Evolutionary conservation across 2,888 invertebrate species (phyloP).

Genomic region (Psylliodes chrysocephalus): DNA sequence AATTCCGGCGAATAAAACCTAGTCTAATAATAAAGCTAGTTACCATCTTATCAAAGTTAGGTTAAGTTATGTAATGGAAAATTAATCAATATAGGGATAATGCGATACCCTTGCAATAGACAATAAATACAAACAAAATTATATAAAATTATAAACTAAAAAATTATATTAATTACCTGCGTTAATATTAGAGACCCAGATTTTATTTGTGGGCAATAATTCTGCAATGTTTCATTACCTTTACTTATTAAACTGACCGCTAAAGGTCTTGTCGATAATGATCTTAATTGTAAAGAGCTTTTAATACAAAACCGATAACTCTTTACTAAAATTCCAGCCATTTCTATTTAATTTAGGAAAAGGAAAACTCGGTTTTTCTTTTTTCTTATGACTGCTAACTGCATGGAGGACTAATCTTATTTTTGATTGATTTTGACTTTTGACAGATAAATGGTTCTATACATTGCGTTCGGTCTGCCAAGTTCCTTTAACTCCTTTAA

Average conservation of each 20-base stretch:
- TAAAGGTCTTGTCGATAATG: conserved; percentile 45
- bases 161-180: conserved; percentile 49
- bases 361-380: too few species aligned
- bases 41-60: conserved; percentile 28
- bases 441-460: background rate
- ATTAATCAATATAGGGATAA: background rate
- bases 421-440: background rate
- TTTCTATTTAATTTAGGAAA: conserved; percentile 32
- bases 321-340: conserved; percentile 51
- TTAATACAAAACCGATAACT: conserved; percentile 47
- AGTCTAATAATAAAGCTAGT: conserved; percentile 42
- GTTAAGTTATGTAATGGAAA: conserved; percentile 45
- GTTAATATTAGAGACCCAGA: conserved; percentile 36
- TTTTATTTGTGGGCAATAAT: conserved; percentile 29
- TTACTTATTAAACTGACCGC: conserved; percentile 39
- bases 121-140: background rate
- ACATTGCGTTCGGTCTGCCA: too few species aligned
- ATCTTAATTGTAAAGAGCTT: conserved; percentile 43
- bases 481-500: too few species aligned
- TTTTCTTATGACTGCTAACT: too few species aligned
- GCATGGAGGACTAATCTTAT: too few species aligned
- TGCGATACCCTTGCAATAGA: too few species aligned
- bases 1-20: conserved; percentile 59
- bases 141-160: background rate
- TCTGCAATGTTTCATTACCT: conserved; percentile 40